Evolutionary conservation across 2,797 vertebrate genomes (phyloP), one percentile per base, ranked within the genome.

Genomic region (Microhierax caerulescens): DNA sequence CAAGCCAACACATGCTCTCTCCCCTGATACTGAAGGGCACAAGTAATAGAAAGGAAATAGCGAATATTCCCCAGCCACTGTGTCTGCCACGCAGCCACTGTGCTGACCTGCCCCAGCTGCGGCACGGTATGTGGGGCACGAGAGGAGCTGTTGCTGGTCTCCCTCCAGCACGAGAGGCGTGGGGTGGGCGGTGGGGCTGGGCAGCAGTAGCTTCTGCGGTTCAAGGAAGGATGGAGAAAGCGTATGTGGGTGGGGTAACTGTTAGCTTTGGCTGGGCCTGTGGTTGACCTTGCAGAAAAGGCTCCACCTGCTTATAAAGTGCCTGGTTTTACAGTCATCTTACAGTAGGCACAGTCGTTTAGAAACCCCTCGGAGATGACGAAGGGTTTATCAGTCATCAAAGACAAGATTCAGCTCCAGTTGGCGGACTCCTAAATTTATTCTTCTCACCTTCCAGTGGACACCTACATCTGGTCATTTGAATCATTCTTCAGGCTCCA

Each of bases 191-290:
- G 28, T 37, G 27, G 36, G 63, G 4, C 27, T 0, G 1, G 39
- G 32, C 23, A 54, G 39, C 2, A 1, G n/a, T 7, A 34, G 23
- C 7, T 88, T 54, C 72, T 88, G 22, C 11, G 16, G 28, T 13
- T 72, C 36, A 18, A 73, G 27, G 19, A 51, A 30, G 20, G 13
- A 25, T 54, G 51, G 11, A 34, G 13, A 56, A 85, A 50, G 4
- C 0, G 0, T 36, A 17, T 37, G 21, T 18, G 27, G 5, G 11
- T 3, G 4, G 3, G 1, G 10, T 47, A 88, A 64, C 45, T 3
- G 1, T 37, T 47, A 76, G 5, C 30, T 79, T 85, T 85, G 50
- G 21, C 61, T 87, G 21, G 5, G 6, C 47, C 34, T 83, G 54
- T 48, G 37, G 56, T 5, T 67, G 39, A 64, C 27, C 36, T 56